phyloP scores from a whole-genome alignment of 2,888 invertebrate species.

The Eustalomyia histrio region DNA sequence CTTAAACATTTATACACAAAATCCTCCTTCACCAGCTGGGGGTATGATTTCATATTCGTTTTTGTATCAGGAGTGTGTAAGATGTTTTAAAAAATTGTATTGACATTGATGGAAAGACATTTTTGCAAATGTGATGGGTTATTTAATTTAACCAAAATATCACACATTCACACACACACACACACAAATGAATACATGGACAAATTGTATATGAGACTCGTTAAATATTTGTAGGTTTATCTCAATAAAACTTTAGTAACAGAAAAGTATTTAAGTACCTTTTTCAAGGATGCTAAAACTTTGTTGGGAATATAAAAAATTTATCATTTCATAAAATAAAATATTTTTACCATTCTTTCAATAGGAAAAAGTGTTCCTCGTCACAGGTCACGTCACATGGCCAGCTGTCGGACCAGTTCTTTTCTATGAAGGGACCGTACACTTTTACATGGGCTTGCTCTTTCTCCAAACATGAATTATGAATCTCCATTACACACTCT shows the following conservation, averaged over 20 bases:
- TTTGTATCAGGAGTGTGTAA: background rate
- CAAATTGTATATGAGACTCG: background rate
- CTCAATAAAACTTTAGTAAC: background rate
- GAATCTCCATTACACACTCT: too few species aligned
- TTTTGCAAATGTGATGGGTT: constrained; percentile 5
- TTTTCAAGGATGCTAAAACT: background rate
- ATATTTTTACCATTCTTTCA: too few species aligned
- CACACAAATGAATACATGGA: background rate
- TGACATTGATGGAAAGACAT: constrained; percentile 48
- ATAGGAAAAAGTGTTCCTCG: too few species aligned
- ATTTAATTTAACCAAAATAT: background rate
- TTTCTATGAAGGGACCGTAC: too few species aligned
- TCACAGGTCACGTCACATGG: too few species aligned
- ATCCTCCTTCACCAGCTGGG: too few species aligned
- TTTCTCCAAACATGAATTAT: too few species aligned
- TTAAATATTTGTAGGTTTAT: background rate
- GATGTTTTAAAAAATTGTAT: constrained; percentile 28
- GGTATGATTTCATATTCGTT: background rate
- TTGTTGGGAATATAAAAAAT: too few species aligned
- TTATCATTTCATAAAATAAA: too few species aligned
- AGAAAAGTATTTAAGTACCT: background rate
- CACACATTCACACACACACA: background rate
- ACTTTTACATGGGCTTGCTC: too few species aligned
- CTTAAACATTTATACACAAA: too few species aligned
- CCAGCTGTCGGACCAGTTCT: too few species aligned